These are phyloP conservation scores for Lissocephala sabroskyi DNA, from an alignment of 2,888 invertebrate species.

Conservation along the genomic window DNA sequence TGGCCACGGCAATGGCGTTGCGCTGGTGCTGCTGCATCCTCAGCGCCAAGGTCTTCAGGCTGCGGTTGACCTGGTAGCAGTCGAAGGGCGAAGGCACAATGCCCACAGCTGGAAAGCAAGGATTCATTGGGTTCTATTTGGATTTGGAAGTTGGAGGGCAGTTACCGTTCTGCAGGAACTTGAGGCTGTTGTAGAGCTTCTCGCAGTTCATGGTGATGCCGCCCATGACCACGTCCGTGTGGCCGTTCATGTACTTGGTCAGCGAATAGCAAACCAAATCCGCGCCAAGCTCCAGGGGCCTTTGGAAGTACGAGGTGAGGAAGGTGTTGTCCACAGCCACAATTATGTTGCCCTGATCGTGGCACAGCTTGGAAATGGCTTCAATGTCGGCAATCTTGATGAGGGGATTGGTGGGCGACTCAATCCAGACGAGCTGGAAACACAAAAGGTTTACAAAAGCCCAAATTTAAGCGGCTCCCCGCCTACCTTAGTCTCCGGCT, in stretches of 20 bases:
- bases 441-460: too few relatives aligned
- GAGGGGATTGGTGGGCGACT: constrained; percentile 96
- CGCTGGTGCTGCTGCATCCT: constrained; percentile 92
- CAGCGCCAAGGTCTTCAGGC: constrained; percentile 92
- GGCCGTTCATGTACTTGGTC: constrained; percentile 99
- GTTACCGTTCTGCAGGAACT: constrained; percentile 90
- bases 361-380: constrained; percentile 78
- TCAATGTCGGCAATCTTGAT: constrained; percentile 92
- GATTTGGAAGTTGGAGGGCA: too few relatives aligned
- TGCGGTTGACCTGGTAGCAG: constrained; percentile 92
- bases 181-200: constrained; percentile 80
- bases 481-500: constrained; percentile 88
- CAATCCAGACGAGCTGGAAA: constrained; percentile 89
- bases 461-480: background rate
- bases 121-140: too few relatives aligned
- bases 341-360: constrained; percentile 74
- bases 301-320: constrained; percentile 90
- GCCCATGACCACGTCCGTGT: constrained; percentile 98
- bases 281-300: constrained; percentile 91
- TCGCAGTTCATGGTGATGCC: constrained; percentile 84
- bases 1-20: constrained; percentile 84
- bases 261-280: constrained; percentile 93
- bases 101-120: constrained; percentile 74
- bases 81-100: constrained; percentile 97
- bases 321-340: constrained; percentile 96